Evolutionary conservation across 1,140 invertebrate species (phyloP).

Genomic region (Chelonus insularis): DNA sequence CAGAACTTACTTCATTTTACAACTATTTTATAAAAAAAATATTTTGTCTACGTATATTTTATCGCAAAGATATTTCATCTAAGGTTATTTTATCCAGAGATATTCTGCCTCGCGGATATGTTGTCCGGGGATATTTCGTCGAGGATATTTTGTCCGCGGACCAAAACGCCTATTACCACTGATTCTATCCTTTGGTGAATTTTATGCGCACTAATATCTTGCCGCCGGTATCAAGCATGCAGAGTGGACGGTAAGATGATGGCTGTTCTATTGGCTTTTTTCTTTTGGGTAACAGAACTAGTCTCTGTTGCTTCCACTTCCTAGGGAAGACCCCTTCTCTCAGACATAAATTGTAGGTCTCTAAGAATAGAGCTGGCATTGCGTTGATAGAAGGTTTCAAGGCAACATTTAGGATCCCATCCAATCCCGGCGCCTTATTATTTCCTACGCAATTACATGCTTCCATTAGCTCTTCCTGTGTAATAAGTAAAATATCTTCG

Average conservation of each 20-base stretch:
- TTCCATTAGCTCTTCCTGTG: constrained; percentile 26
- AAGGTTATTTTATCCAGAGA: no score
- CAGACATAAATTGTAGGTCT: neutral
- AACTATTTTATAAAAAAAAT: no score
- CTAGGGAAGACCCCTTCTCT: neutral
- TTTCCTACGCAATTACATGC: constrained; percentile 34
- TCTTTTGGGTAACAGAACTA: neutral
- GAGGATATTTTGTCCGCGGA: no score
- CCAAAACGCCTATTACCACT: no score
- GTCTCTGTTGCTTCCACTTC: neutral
- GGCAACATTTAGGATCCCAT: constrained; percentile 32
- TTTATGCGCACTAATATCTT: neutral
- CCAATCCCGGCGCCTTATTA: constrained; percentile 41
- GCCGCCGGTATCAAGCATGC: neutral
- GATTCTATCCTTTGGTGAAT: neutral
- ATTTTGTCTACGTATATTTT: no score
- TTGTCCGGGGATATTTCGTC: no score
- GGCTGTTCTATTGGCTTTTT: neutral
- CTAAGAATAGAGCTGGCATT: neutral
- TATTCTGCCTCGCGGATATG: no score
- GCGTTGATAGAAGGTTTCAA: constrained; percentile 1
- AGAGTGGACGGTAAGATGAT: neutral
- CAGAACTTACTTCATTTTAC: no score
- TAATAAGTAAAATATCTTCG: constrained; percentile 1
- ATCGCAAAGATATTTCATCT: no score